These are phyloP conservation scores for Ferrisia virgata DNA, from an alignment of 2,888 invertebrate species.

Conservation along the genomic window DNA sequence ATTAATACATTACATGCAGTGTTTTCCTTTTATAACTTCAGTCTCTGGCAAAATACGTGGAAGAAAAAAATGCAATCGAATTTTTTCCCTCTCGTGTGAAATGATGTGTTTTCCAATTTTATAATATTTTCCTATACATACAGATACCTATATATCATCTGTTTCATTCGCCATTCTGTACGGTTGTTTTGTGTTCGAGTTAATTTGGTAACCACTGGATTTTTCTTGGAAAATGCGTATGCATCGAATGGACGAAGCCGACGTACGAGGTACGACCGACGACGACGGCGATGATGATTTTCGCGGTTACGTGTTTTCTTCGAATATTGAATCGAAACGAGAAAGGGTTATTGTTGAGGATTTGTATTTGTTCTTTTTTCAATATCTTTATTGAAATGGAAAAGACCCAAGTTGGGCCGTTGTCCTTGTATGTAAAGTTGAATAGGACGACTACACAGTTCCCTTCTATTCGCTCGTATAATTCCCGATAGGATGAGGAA, in stretches of 20 bases:
- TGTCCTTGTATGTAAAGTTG: background rate
- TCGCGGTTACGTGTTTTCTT: background rate
- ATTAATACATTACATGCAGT: background rate
- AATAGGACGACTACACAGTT: background rate
- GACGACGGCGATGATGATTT: background rate
- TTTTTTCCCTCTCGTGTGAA: background rate
- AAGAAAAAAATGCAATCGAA: background rate
- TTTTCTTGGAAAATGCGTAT: background rate
- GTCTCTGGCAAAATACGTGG: background rate
- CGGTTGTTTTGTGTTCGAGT: no score
- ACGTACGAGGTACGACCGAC: background rate
- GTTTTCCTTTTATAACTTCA: conserved; percentile 14
- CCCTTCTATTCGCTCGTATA: background rate
- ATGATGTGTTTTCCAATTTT: background rate
- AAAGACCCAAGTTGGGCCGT: background rate
- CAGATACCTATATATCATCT: background rate
- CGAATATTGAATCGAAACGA: background rate
- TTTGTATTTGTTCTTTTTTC: background rate
- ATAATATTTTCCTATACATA: background rate
- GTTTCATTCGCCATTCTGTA: background rate
- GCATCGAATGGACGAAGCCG: background rate
- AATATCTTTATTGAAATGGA: background rate
- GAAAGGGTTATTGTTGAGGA: conserved; percentile 1
- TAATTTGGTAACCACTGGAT: background rate
- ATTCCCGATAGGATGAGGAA: background rate